Conservation (phyloP, 2,888 invertebrate species). For the Achlya flavicornis region DNA sequence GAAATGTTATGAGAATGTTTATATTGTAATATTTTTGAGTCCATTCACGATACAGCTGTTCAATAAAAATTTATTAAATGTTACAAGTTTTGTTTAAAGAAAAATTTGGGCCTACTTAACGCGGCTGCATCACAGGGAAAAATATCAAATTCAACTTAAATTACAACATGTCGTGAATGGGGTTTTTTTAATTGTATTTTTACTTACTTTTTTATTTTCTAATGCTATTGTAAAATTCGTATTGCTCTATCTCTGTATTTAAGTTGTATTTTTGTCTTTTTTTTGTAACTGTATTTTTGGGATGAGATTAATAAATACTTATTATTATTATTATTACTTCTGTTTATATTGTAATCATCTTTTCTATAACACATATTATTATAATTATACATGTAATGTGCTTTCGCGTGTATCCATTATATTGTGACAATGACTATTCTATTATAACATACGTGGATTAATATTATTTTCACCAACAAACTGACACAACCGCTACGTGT, state of each 20-base stretch:
- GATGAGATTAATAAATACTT: too few relatives aligned
- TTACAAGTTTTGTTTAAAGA: not conserved
- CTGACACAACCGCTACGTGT: slow-evolving; percentile 2
- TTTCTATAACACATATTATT: not conserved
- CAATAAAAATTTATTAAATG: not conserved
- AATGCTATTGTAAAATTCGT: too few relatives aligned
- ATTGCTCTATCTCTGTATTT: too few relatives aligned
- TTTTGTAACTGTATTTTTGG: too few relatives aligned
- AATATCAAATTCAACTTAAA: too few relatives aligned
- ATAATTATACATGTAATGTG: not conserved
- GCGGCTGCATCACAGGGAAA: too few relatives aligned
- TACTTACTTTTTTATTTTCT: too few relatives aligned
- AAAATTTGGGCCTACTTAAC: too few relatives aligned
- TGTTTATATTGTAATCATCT: not conserved
- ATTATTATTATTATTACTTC: too few relatives aligned
- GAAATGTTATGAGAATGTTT: not conserved
- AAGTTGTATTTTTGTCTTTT: too few relatives aligned
- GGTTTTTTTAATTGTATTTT: not conserved
- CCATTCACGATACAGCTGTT: slow-evolving; percentile 4
- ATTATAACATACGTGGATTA: not conserved
- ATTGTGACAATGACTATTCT: not conserved
- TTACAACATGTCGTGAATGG: not conserved
- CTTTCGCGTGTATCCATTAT: not conserved
- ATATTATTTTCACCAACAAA: not conserved
- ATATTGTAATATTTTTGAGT: slow-evolving; percentile 5